phyloP scores from a whole-genome alignment of 2,113 vertebrate genomes.

The Cnemophilus loriae region DNA sequence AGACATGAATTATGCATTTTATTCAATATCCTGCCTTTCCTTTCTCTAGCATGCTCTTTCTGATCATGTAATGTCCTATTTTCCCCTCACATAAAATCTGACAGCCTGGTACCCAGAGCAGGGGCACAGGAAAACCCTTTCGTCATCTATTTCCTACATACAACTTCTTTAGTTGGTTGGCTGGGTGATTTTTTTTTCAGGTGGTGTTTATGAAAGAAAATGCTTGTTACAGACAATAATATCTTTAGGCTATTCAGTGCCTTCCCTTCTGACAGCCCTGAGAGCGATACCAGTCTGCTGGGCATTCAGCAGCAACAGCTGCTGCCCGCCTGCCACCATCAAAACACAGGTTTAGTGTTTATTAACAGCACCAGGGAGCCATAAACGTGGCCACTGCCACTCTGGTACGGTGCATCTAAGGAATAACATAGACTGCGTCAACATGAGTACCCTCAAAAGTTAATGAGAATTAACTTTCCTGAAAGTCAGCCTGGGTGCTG shows the following conservation, averaged over 20 bases:
- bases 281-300: background rate
- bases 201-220: background rate
- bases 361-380: background rate
- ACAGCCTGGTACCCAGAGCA: background rate
- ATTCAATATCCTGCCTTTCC: background rate
- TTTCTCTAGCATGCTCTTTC: background rate
- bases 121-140: background rate
- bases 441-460: background rate
- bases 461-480: background rate
- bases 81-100: background rate
- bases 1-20: slow-evolving; percentile 29
- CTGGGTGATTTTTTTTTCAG: background rate
- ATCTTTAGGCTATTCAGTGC: background rate
- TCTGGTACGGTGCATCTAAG: background rate
- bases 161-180: background rate
- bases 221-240: background rate
- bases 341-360: background rate
- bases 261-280: background rate
- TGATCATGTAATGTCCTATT: background rate
- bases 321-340: background rate
- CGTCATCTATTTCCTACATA: background rate
- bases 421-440: rapidly evolving
- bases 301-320: slow-evolving; percentile 23
- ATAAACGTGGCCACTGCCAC: background rate
- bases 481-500: background rate